Percentiles rank a stretch among this genome's conserved stretches.
phyloP scores from a whole-genome alignment of 1,140 invertebrate genomes.

The Drosophila varians region DNA sequence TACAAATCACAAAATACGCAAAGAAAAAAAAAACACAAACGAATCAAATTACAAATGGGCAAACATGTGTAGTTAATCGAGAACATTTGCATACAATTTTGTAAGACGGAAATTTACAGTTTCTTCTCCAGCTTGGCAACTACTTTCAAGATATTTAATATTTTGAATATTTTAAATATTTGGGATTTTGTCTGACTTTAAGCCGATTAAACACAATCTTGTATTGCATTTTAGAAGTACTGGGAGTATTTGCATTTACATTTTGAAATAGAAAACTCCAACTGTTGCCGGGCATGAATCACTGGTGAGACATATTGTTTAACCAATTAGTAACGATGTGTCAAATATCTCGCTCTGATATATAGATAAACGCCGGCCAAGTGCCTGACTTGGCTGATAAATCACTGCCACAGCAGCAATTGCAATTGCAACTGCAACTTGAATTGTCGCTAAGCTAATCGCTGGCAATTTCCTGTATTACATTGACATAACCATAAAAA shows the following conservation, averaged over 20 bases:
- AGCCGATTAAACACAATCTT: constrained; percentile 26
- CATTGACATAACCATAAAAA: constrained; percentile 47
- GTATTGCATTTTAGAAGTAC: not conserved
- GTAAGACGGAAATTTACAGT: constrained; percentile 49
- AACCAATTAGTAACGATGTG: constrained; percentile 74
- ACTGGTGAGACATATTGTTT: constrained; percentile 69
- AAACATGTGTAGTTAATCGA: constrained; percentile 65
- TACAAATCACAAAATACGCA: constrained; percentile 51
- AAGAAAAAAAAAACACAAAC: too few relatives aligned
- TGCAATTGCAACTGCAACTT: constrained; percentile 27
- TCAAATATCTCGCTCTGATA: constrained; percentile 58
- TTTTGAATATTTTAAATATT: not conserved
- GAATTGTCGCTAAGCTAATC: constrained; percentile 58
- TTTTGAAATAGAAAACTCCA: constrained; percentile 5
- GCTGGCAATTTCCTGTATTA: constrained; percentile 57
- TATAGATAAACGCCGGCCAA: constrained; percentile 45
- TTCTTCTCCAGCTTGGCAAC: constrained; percentile 14
- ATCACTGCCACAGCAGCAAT: constrained; percentile 34
- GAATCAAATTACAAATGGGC: constrained; percentile 51
- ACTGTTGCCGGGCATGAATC: constrained; percentile 25
- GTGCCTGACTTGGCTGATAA: constrained; percentile 31
- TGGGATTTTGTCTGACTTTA: not conserved
- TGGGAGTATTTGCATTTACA: not conserved
- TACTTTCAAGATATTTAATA: not conserved
- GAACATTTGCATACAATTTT: constrained; percentile 63